Conservation (phyloP, 2,113 vertebrate genomes). For the Halichoerus grypus region DNA sequence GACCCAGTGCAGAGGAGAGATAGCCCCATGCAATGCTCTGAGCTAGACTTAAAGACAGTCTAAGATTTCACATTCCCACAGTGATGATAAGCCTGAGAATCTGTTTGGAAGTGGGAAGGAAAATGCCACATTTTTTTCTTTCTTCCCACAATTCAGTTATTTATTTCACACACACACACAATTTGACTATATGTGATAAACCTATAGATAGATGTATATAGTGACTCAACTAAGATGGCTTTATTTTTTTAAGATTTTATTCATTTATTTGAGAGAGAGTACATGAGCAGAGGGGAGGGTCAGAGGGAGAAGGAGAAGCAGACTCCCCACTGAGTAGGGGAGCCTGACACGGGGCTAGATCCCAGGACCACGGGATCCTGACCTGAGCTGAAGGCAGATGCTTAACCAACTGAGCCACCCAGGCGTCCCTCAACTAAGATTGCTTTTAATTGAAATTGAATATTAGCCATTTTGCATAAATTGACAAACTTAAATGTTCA, state of each 20-base stretch:
- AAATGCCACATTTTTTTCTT: not conserved
- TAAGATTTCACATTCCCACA: not conserved
- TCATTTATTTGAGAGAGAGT: too few relatives aligned
- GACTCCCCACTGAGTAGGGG: too few relatives aligned
- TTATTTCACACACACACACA: not conserved
- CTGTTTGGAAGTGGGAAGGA: not conserved
- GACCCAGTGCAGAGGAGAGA: not conserved
- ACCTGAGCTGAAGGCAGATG: too few relatives aligned
- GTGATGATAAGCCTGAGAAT: not conserved
- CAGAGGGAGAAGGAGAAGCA: too few relatives aligned
- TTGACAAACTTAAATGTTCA: slow-evolving; percentile 37
- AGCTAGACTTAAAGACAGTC: not conserved
- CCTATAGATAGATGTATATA: not conserved
- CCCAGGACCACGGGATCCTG: too few relatives aligned
- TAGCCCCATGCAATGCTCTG: not conserved
- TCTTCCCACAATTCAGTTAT: not conserved
- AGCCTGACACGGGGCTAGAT: too few relatives aligned
- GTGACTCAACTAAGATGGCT: not conserved
- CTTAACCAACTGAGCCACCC: too few relatives aligned
- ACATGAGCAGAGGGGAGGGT: too few relatives aligned
- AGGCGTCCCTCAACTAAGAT: not conserved
- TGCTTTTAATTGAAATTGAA: slow-evolving; percentile 39
- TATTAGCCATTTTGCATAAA: slow-evolving; percentile 12
- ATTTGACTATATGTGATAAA: not conserved
- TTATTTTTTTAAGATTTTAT: not conserved